Evolutionary conservation across 2,888 invertebrate species (phyloP).

Genomic region (Drosophila trichaetosa): DNA sequence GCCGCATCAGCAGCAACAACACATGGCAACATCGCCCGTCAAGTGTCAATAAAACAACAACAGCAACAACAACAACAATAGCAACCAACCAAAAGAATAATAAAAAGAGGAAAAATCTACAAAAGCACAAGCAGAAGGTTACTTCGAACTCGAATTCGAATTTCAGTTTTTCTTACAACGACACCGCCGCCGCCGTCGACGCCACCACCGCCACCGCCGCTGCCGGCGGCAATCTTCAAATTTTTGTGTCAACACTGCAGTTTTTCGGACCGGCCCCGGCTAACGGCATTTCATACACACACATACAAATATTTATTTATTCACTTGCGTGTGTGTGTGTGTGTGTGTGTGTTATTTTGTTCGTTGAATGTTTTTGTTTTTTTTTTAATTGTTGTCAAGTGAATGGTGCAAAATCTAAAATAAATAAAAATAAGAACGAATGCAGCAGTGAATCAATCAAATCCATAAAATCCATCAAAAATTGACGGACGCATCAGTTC

Average conservation of each 20-base stretch:
- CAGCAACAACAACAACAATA: conserved; percentile 20
- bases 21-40: conserved; percentile 46
- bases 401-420: conserved; percentile 44
- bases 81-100: conserved; percentile 3
- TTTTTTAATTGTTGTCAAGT: conserved; percentile 40
- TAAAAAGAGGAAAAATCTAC: conserved; percentile 27
- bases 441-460: conserved; percentile 54
- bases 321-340: conserved; percentile 7
- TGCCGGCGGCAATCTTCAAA: conserved; percentile 50
- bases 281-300: conserved; percentile 39
- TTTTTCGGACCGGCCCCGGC: conserved; percentile 34
- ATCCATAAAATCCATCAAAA: conserved; percentile 21
- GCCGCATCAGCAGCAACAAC: conserved; percentile 28
- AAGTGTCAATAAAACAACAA: conserved; percentile 58
- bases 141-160: conserved; percentile 44
- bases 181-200: conserved; percentile 15
- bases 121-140: conserved; percentile 53
- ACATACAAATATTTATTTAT: conserved; percentile 12
- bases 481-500: conserved; percentile 16
- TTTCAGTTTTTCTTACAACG: conserved; percentile 41
- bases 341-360: conserved; percentile 2
- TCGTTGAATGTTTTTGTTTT: conserved; percentile 19
- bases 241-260: conserved; percentile 48
- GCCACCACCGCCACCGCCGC: conserved; percentile 26
- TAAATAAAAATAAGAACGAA: conserved; percentile 18